Conservation (phyloP, 2,113 vertebrate species). For the Ptychochromis oligacanthus region DNA sequence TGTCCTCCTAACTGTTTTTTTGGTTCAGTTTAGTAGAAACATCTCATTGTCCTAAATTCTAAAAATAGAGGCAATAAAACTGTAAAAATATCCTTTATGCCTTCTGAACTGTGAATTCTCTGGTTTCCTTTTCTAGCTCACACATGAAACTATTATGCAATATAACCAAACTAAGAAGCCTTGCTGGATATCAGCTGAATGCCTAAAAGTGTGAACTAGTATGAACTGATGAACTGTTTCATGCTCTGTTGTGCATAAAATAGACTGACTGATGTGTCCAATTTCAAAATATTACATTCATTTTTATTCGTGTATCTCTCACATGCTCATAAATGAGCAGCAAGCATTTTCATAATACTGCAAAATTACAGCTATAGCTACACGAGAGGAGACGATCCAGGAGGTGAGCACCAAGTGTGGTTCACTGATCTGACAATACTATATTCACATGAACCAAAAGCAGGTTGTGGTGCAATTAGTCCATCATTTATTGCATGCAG, state of each 20-base stretch:
- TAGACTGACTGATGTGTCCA: neutral
- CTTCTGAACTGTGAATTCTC: neutral
- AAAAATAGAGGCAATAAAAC: neutral
- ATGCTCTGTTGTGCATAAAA: neutral
- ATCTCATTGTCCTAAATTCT: neutral
- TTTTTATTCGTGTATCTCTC: neutral
- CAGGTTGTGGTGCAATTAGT: neutral
- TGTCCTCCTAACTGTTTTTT: neutral
- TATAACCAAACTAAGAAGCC: neutral
- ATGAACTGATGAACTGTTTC: neutral
- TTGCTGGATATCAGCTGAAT: neutral
- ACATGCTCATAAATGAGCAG: neutral
- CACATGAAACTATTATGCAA: neutral
- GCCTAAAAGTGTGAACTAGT: neutral
- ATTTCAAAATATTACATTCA: neutral
- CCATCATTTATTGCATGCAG: neutral
- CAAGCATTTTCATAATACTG: neutral
- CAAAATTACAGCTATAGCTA: neutral
- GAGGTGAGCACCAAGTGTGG: accelerated
- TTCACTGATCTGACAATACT: neutral
- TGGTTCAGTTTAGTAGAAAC: neutral
- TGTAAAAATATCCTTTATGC: neutral
- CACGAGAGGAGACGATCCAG: neutral
- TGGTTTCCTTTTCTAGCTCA: neutral
- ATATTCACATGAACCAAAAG: neutral